phyloP scores from a whole-genome alignment of 2,797 vertebrate species.

The Coreius guichenoti region DNA sequence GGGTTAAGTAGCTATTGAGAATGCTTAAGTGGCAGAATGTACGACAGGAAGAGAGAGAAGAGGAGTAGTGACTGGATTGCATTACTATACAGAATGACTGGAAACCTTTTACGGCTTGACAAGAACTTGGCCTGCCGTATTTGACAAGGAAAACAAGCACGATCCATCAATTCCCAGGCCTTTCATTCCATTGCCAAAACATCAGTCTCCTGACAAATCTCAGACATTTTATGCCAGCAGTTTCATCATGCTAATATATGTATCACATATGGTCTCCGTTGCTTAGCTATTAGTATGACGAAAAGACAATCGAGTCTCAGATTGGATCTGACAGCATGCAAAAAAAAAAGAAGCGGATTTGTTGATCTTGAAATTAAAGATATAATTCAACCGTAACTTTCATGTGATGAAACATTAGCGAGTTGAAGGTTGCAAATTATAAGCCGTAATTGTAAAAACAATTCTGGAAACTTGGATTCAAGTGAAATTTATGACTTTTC shows the following conservation, averaged over 20 bases:
- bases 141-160: constrained; percentile 78
- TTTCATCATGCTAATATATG: constrained; percentile 74
- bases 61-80: constrained; percentile 67
- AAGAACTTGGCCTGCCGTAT: constrained; percentile 71
- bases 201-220: constrained; percentile 68
- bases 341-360: constrained; percentile 12
- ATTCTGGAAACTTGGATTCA: constrained; percentile 42
- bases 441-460: constrained; percentile 24
- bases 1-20: constrained; percentile 40
- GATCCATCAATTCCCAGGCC: constrained; percentile 69
- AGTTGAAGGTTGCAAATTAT: constrained; percentile 40
- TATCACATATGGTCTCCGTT: constrained; percentile 77
- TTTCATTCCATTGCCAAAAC: constrained; percentile 75
- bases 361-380: constrained; percentile 44
- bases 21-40: constrained; percentile 46
- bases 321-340: constrained; percentile 58
- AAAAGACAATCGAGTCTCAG: constrained; percentile 54
- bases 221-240: constrained; percentile 67
- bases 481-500: constrained; percentile 43
- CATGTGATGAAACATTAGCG: constrained; percentile 38
- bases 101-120: constrained; percentile 73
- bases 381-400: constrained; percentile 45
- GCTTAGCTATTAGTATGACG: constrained; percentile 69
- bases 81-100: constrained; percentile 77
- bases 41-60: constrained; percentile 26